Conservation (phyloP, 2,888 invertebrate genomes). For the Synanthedon formicaeformis region DNA sequence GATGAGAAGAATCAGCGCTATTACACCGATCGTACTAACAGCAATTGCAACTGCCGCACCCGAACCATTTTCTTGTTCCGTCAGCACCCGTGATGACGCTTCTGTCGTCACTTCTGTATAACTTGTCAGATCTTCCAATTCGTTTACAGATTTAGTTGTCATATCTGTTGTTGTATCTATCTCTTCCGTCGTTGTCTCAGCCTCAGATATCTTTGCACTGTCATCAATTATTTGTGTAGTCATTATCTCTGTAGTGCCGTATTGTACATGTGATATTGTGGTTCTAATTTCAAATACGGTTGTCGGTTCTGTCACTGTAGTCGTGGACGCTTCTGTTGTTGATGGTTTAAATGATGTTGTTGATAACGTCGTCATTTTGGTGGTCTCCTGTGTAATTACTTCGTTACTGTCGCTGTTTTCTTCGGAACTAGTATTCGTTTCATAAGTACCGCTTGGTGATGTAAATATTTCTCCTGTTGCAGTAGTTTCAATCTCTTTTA, state of each 20-base stretch:
- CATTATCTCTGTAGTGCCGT: conserved; percentile 11
- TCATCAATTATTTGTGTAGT: conserved; percentile 13
- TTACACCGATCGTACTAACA: conserved; percentile 83
- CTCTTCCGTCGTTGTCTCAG: conserved; percentile 19
- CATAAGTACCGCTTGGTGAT: conserved; percentile 12
- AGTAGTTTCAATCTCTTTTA: conserved; percentile 16
- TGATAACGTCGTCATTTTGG: conserved; percentile 9
- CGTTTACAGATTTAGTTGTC: conserved; percentile 31
- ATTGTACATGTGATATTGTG: conserved; percentile 3
- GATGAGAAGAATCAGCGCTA: conserved; percentile 81
- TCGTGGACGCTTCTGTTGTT: conserved; percentile 13
- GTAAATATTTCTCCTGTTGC: conserved; percentile 7
- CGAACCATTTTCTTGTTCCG: conserved; percentile 58
- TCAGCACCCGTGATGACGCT: conserved; percentile 31
- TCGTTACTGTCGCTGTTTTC: conserved; percentile 53
- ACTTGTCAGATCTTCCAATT: conserved; percentile 34
- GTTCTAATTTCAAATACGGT: conserved; percentile 8
- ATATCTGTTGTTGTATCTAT: conserved; percentile 24
- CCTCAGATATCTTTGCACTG: conserved; percentile 24
- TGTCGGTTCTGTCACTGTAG: conserved; percentile 13
- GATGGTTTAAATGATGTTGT: conserved; percentile 15
- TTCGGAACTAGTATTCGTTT: conserved; percentile 27
- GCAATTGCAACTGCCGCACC: conserved; percentile 85
- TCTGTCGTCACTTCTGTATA: conserved; percentile 47
- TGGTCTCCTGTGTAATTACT: conserved; percentile 30